Evolutionary conservation across 2,113 vertebrate genomes (phyloP), one percentile per base, ranked within the genome.

Genomic region (Podarcis muralis): DNA sequence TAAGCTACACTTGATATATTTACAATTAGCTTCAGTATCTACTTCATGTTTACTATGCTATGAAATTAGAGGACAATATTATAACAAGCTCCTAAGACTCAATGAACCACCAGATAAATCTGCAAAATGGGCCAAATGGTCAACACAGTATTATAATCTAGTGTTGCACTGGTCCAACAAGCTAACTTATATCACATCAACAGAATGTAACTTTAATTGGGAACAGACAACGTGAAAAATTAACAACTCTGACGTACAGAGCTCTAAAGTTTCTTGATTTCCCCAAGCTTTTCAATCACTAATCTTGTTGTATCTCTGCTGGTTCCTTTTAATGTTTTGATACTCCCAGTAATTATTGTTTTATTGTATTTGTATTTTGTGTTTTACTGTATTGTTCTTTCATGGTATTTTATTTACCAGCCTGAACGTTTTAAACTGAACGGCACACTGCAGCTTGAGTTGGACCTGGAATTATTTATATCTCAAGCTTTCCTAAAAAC

Each of bases 1-100:
- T 20, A 62, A 0, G 16, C 15, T 62, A 62, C 13, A 18, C 59
- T 62, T 62, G 59, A 62, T 62, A 62, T 62, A 20, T 35, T 16
- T 74, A 35, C 32, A 35, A 32, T 74, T 35, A 53, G 71, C 6
- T 30, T 91, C 71, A 74, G 89, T 15, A 0, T 32, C 71, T 23
- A 89, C 84, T 87, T 48, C 6, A 84, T 1, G 25, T 88, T 90
- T 88, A 62, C 37, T 40, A 62, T 53, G 23, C 6, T 83, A 40
- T 66, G 22, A 83, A 72, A 40, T 18, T 32, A 32, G 6, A 71
- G 25, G 4, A 71, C 12, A 71, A 69, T 12, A 2, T 59, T 6
- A 40, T 69, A 83, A 6, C 16, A 62, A 32, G 27, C 40, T 48
- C 30, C 53, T 32, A 20, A 80, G 30, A 81, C 20, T n/a, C n/a